Conservation (phyloP, 2,888 invertebrate species). For the Hirtodrosophila alboralis region DNA sequence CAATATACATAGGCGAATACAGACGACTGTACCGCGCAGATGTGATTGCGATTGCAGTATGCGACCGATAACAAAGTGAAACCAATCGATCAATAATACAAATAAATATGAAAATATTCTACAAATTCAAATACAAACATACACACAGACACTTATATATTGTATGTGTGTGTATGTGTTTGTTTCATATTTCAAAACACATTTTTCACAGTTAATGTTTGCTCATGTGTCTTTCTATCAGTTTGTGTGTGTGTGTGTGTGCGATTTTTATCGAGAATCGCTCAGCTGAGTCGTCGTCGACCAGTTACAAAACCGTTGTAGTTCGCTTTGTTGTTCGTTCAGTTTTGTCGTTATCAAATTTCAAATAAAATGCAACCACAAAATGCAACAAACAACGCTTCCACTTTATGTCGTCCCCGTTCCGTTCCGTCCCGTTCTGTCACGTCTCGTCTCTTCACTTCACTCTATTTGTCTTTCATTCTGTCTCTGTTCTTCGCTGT, state of each 20-base stretch:
- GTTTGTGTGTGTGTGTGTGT: slow-evolving; percentile 16
- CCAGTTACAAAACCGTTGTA: slow-evolving; percentile 57
- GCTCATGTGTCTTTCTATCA: slow-evolving; percentile 41
- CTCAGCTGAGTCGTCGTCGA: slow-evolving; percentile 44
- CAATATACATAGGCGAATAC: slow-evolving; percentile 4
- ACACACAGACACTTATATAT: neutral
- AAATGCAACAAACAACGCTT: slow-evolving; percentile 29
- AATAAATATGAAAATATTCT: slow-evolving; percentile 29
- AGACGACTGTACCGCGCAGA: slow-evolving; percentile 15
- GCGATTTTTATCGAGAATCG: slow-evolving; percentile 56
- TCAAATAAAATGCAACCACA: slow-evolving; percentile 59
- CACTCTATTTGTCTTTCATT: neutral
- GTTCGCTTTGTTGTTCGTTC: too few relatives aligned
- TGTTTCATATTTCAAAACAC: slow-evolving; percentile 39
- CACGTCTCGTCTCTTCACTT: too few relatives aligned
- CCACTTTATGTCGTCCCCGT: too few relatives aligned
- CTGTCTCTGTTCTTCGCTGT: slow-evolving; percentile 1
- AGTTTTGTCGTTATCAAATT: slow-evolving; percentile 62
- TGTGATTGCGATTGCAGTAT: slow-evolving; percentile 30
- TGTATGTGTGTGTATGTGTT: neutral
- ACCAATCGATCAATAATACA: slow-evolving; percentile 51
- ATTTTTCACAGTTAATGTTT: slow-evolving; percentile 48
- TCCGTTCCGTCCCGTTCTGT: neutral
- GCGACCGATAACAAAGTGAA: slow-evolving; percentile 24
- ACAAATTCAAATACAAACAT: slow-evolving; percentile 3